Conservation (phyloP, 2,888 invertebrate genomes). For the Fragum fragum region DNA sequence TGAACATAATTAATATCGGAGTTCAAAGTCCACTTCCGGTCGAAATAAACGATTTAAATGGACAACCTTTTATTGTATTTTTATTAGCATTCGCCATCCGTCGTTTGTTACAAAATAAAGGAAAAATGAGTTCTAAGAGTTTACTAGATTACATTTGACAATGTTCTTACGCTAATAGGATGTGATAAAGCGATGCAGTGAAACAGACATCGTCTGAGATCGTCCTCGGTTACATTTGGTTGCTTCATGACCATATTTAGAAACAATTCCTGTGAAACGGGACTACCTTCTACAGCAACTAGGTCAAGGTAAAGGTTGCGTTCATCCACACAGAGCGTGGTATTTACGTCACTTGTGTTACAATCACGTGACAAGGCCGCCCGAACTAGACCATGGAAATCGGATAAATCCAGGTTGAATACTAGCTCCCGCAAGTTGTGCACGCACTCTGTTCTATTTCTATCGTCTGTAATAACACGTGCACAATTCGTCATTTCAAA, state of each 20-base stretch:
- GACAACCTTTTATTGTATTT: too few relatives aligned
- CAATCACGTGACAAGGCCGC: conserved; percentile 58
- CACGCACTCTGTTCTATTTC: conserved; percentile 70
- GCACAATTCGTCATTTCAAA: too few relatives aligned
- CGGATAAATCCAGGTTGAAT: conserved; percentile 53
- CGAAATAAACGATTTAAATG: too few relatives aligned
- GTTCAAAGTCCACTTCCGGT: too few relatives aligned
- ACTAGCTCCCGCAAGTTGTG: conserved; percentile 60
- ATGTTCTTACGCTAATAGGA: conserved; percentile 45
- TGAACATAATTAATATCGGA: too few relatives aligned
- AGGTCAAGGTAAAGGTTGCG: conserved; percentile 71
- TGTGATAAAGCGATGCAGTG: conserved; percentile 45
- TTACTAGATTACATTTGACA: too few relatives aligned
- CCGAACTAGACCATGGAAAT: conserved; percentile 56
- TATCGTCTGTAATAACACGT: conserved; percentile 54
- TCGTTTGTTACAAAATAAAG: too few relatives aligned
- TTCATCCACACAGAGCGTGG: conserved; percentile 62
- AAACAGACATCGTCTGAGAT: conserved; percentile 54
- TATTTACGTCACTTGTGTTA: conserved; percentile 28
- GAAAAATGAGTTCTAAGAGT: too few relatives aligned
- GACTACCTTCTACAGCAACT: conserved; percentile 64
- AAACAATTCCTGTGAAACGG: conserved; percentile 65
- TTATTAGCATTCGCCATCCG: too few relatives aligned
- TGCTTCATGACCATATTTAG: conserved; percentile 57
- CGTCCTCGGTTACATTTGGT: conserved; percentile 57